phyloP scores from a whole-genome alignment of 1,140 invertebrate species.

The Kradibia gibbosae region DNA sequence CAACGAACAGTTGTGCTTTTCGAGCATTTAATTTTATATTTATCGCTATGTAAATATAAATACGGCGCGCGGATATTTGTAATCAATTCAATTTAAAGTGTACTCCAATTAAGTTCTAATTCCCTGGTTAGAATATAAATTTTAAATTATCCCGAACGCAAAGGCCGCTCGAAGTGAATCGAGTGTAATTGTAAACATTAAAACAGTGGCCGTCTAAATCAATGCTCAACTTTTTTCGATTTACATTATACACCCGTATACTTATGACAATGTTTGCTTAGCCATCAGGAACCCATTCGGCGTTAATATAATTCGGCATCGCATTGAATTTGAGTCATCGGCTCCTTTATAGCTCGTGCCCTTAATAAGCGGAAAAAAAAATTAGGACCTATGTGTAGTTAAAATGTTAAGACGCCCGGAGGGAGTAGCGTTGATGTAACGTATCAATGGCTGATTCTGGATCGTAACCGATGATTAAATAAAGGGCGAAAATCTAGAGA shows the following conservation, averaged over 20 bases:
- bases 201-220: not conserved
- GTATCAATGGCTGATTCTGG: constrained; percentile 68
- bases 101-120: not conserved
- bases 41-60: too few species aligned
- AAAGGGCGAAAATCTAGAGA: constrained; percentile 69
- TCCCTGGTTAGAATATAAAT: not conserved
- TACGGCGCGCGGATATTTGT: too few species aligned
- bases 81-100: not conserved
- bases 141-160: constrained; percentile 35
- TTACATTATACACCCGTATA: not conserved
- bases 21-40: too few species aligned
- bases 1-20: too few species aligned
- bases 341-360: not conserved
- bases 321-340: not conserved
- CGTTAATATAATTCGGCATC: not conserved
- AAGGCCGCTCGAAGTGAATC: not conserved
- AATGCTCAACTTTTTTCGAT: constrained; percentile 34
- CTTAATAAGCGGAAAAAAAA: not conserved
- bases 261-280: not conserved
- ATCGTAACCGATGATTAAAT: constrained; percentile 68
- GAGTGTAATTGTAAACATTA: constrained; percentile 11
- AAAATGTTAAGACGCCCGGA: constrained; percentile 54
- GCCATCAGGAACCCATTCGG: constrained; percentile 11
- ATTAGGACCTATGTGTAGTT: constrained; percentile 51
- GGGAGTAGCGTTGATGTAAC: constrained; percentile 49